Evolutionary conservation across 1,140 invertebrate genomes (phyloP).

Genomic region (Drosophila sturtevanti): DNA sequence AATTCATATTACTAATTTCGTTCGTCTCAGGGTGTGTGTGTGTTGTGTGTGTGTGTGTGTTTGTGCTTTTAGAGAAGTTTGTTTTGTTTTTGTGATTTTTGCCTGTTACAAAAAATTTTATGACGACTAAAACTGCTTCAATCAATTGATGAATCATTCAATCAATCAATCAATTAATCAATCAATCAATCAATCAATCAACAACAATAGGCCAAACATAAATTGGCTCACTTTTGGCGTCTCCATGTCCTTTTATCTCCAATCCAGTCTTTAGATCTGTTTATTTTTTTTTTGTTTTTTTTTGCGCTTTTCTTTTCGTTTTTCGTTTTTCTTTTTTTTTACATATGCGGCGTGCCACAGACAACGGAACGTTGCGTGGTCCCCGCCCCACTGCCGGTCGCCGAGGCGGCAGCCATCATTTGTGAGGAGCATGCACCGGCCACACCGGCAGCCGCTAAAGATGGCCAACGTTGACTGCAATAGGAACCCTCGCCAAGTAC

Average conservation of each 20-base stretch:
- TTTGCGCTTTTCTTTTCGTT: background rate
- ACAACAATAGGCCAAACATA: slow-evolving; percentile 42
- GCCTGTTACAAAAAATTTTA: slow-evolving; percentile 48
- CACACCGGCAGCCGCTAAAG: slow-evolving; percentile 73
- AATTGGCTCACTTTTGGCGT: slow-evolving; percentile 63
- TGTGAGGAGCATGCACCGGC: slow-evolving; percentile 75
- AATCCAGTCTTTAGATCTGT: slow-evolving; percentile 39
- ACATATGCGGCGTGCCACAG: slow-evolving; percentile 81
- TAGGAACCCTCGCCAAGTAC: slow-evolving; percentile 77
- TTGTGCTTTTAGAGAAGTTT: background rate
- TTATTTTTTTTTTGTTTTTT: slow-evolving; percentile 14
- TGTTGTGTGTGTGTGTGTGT: background rate
- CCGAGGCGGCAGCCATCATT: slow-evolving; percentile 71
- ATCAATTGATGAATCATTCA: slow-evolving; percentile 46
- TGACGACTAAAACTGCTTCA: slow-evolving; percentile 75
- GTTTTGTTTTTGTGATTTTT: slow-evolving; percentile 32
- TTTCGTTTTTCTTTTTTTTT: slow-evolving; percentile 46
- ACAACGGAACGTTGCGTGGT: slow-evolving; percentile 75
- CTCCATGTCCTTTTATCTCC: slow-evolving; percentile 49
- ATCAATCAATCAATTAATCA: slow-evolving; percentile 27
- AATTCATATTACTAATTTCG: background rate
- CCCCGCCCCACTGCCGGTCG: slow-evolving; percentile 70
- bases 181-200: slow-evolving; percentile 42
- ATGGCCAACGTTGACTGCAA: slow-evolving; percentile 79
- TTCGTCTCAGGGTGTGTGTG: background rate